Conservation (phyloP, 1,140 invertebrate genomes). For the Trachymyrmex cornetzi region DNA sequence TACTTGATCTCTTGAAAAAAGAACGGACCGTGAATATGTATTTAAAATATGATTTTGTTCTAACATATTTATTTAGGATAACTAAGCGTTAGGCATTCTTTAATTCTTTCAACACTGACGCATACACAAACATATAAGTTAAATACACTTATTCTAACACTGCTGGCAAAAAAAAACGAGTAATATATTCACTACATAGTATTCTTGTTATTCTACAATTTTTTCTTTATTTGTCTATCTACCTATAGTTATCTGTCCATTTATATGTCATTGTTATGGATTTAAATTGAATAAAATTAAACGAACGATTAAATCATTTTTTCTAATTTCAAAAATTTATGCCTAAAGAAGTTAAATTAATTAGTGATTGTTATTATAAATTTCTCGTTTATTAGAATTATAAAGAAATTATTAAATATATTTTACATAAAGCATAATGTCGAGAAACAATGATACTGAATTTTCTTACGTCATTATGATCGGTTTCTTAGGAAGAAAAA, state of each 20-base stretch:
- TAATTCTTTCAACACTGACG: background rate
- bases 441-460: background rate
- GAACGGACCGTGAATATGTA: too few relatives aligned
- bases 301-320: background rate
- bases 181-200: background rate
- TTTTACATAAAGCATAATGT: background rate
- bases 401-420: background rate
- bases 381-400: background rate
- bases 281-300: background rate
- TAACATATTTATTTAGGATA: background rate
- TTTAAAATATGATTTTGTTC: slow-evolving; percentile 1
- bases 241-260: too few relatives aligned
- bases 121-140: background rate
- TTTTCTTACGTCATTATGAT: slow-evolving; percentile 21
- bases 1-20: too few relatives aligned
- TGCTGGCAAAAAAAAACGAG: background rate
- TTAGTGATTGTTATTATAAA: background rate
- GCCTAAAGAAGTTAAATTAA: background rate
- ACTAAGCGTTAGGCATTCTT: background rate
- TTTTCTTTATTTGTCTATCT: background rate
- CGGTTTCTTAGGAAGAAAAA: background rate
- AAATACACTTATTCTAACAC: background rate
- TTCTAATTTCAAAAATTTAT: background rate
- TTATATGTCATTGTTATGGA: background rate
- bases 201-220: background rate